Evolutionary conservation across 2,797 vertebrate species (phyloP), one percentile per base, ranked within the genome.

Genomic region (Lutjanus argentimaculatus): DNA sequence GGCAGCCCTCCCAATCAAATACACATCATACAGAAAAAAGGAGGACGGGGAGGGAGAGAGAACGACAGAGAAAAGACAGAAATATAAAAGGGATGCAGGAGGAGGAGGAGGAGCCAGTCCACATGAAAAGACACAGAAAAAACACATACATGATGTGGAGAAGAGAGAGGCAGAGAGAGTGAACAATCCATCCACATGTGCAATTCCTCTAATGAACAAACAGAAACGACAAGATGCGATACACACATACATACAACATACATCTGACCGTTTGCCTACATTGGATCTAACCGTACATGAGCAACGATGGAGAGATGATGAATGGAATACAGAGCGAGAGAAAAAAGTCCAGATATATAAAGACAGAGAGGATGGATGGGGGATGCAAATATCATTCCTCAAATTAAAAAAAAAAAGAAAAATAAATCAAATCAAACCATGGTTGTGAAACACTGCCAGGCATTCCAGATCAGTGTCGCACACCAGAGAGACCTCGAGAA

Each of bases 331-430:
- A 85, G 55, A 67, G 89, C 84, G 78, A 85, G 63, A 89, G 83
- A 84, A 67, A 66, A 70, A 61, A 88, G 79, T 67, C 48, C 52
- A 82, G 74, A 81, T 68, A 80, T 68, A 84, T 62, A 80, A 77
- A 83, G 77, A 86, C 59, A 87, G 85, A 90, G 83, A 90, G 15
- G 5, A 36, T 36, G 88, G 90, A 91, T 92, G 91, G 89, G 90
- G 92, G 90, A 92, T 92, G 93, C 93, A 94, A 90, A 91, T 90
- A 90, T 93, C 91, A 95, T 94, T 95, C 91, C 90, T 92, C 82
- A 91, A 91, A 89, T 82, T 82, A 73, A 75, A 55, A 80, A 55
- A 65, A 68, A 66, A 91, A 91, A 85, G 63, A 84, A 83, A 58
- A 71, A 69, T 62, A 84, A 83, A 80, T 69, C 30, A 85, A 90